These are phyloP conservation scores for Trichonephila clavata DNA, from an alignment of 1,140 invertebrate species.

Conservation along the genomic window DNA sequence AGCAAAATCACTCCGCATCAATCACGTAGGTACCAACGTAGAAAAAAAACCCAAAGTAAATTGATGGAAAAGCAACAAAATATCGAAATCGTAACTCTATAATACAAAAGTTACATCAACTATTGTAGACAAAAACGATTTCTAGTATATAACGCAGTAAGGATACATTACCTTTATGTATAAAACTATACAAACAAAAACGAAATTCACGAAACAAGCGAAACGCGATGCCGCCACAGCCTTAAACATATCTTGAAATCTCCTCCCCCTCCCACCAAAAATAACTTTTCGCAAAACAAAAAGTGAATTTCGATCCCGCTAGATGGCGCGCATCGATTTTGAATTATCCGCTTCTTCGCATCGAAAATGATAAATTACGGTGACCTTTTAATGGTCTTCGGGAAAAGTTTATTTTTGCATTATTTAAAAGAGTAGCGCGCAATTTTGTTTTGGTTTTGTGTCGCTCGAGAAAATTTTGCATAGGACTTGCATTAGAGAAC, in stretches of 20 bases:
- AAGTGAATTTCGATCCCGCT: constrained; percentile 46
- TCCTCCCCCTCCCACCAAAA: not conserved
- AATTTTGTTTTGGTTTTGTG: constrained; percentile 59
- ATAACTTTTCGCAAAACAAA: constrained; percentile 2
- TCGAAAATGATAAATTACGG: constrained; percentile 70
- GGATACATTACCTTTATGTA: no score
- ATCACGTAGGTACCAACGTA: no score
- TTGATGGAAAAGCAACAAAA: no score
- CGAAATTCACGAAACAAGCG: not conserved
- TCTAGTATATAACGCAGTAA: no score
- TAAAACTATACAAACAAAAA: not conserved
- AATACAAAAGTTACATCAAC: no score
- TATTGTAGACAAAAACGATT: no score
- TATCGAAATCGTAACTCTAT: no score
- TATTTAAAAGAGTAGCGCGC: constrained; percentile 51
- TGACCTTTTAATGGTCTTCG: constrained; percentile 69
- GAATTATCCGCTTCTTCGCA: constrained; percentile 58
- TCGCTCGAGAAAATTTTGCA: constrained; percentile 45
- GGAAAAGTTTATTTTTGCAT: constrained; percentile 72
- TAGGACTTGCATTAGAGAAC: constrained; percentile 40
- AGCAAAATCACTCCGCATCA: no score
- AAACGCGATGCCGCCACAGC: not conserved
- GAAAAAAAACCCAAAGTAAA: no score
- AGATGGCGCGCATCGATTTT: constrained; percentile 68
- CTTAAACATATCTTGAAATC: not conserved